Base-by-base conservation (phyloP, 2,113 vertebrate species). In the Coregonus clupeaformis region DNA sequence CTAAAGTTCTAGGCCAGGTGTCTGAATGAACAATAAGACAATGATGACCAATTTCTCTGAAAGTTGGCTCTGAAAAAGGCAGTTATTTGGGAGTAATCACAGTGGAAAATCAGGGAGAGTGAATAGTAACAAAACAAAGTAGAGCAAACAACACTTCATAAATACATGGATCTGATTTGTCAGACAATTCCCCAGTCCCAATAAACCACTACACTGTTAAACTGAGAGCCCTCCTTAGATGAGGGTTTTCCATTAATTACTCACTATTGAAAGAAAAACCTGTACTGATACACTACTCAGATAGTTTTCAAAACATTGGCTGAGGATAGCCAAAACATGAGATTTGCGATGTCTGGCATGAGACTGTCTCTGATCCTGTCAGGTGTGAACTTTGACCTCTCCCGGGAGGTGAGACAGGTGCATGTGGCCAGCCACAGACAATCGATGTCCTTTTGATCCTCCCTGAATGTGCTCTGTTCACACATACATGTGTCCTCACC, bases 381-480 rank as follows among this genome's bases (percentile, higher is more conserved):
- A 11, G 36, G 36, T 42, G 36, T 42, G 9, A 36, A 36, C 32
- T 36, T 36, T 36, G 32, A 9, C 7, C 32, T 36, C 6, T 36
- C 32, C 7, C 7, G 36, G 59, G n/a, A 60, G 59, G 9, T 13
- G 22, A 13, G 59, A 62, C 3, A 42, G 9, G 36, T 42, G n/a
- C 60, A 62, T n/a, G 60, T 3, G 60, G 6, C 6, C n/a, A 24
- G 5, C 22, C 24, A 24, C n/a, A n/a, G n/a, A n/a, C n/a, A n/a
- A n/a, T n/a, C n/a, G n/a, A n/a, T n/a, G n/a, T n/a, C n/a, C 1
- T 27, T 27, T 27, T 27, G 22, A 25, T 62, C 68, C 9, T 22
- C 24, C 49, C 24, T 29, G 45, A 71, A 71, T 49, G 69, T 24
- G 59, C 22, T n/a, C 69, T 57, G 49, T 55, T 71, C 49, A 55